Evolutionary conservation across 1,140 invertebrate genomes (phyloP), one percentile per base, ranked within the genome.

Genomic region (Bombus consobrinus): DNA sequence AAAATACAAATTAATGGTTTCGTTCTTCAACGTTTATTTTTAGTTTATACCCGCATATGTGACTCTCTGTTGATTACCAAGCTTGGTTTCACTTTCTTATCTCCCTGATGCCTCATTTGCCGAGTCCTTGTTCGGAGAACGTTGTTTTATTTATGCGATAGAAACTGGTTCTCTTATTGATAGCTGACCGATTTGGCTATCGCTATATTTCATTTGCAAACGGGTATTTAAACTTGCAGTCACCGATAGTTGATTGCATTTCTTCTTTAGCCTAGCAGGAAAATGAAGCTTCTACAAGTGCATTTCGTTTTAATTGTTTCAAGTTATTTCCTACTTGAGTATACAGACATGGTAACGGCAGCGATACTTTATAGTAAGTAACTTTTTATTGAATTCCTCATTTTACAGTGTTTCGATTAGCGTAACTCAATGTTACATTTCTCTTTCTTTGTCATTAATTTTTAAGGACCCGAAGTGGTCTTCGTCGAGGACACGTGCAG

Each of bases 131-230:
- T 80, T 85, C n/a, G 22, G 6, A 72, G 68, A 80, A 25, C 41
- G 32, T 85, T 80, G 66, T 41, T 66, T 53, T 66, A 66, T 66
- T n/a, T 53, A 13, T 22, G 43, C 34, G 25, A 83, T 32, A 62
- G 28, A 71, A 85, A 80, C 76, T 80, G 83, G 76, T 85, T 83
- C 77, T 76, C 4, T 66, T 43, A 64, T 84, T 47, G 66, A 80
- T 80, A 80, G 32, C 57, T 6, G 53, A 25, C 41, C 32, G 66
- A 47, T 80, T 80, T 53, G 39, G 53, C 32, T 84, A 79, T 84
- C 66, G 32, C 47, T 39, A 28, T 8, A 18, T 28, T 77, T 5
- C 43, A 66, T 64, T 73, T 32, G 41, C 57, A 32, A 25, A 13
- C 41, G 32, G 28, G 53, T 85, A 85, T 84, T 84, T 80, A 85